phyloP scores from a whole-genome alignment of 2,797 vertebrate species.

The Pyrocephalus nanus region DNA sequence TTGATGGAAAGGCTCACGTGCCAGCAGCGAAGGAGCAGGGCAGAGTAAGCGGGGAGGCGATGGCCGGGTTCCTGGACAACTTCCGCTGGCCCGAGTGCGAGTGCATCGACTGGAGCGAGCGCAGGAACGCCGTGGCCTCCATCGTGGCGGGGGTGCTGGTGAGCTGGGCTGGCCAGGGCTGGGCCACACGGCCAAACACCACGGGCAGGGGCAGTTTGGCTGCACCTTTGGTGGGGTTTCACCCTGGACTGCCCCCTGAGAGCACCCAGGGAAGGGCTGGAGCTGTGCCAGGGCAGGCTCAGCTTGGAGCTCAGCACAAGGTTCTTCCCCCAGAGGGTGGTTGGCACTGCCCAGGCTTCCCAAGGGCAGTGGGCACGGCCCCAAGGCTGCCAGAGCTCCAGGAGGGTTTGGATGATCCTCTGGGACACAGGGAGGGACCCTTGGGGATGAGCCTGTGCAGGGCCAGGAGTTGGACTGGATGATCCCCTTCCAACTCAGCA shows the following conservation, averaged over 20 bases:
- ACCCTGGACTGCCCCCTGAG: too few species aligned
- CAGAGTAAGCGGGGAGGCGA: slow-evolving; percentile 26
- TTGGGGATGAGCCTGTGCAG: neutral
- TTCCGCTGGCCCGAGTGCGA: slow-evolving; percentile 92
- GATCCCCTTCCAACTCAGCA: neutral
- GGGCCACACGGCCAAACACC: too few species aligned
- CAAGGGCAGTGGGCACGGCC: neutral
- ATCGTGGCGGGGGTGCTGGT: slow-evolving; percentile 87
- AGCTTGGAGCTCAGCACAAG: neutral
- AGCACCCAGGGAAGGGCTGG: too few species aligned
- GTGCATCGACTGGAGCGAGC: slow-evolving; percentile 90
- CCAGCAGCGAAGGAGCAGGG: neutral
- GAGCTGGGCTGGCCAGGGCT: neutral
- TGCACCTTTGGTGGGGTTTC: too few species aligned
- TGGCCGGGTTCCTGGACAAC: slow-evolving; percentile 92
- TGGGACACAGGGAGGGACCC: neutral
- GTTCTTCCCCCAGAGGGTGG: neutral
- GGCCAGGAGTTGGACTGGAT: neutral
- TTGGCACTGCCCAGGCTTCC: neutral
- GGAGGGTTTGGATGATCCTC: neutral
- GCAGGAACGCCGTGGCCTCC: slow-evolving; percentile 86
- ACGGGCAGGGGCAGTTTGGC: too few species aligned
- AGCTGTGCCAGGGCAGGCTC: too few species aligned
- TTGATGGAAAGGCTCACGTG: slow-evolving; percentile 54
- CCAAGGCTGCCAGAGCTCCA: neutral